A percentile compares a stretch with the other conserved stretches of the same genome.
Conservation (phyloP, 2,797 vertebrate genomes). For the Sphenopsis melanotis region DNA sequence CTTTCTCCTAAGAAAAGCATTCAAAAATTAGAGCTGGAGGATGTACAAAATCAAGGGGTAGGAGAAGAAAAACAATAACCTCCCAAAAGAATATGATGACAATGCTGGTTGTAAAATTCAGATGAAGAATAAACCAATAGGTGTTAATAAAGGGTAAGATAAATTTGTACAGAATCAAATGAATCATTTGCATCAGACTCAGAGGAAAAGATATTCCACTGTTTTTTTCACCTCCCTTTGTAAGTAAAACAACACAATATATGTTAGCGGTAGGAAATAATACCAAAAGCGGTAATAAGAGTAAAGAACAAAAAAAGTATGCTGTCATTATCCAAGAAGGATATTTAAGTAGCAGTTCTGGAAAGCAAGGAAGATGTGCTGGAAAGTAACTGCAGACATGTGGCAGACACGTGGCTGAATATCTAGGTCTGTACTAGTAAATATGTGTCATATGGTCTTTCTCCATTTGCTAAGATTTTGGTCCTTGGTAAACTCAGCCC, state of each 20-base stretch:
- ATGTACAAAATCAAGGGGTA: neutral
- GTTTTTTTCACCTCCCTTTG: neutral
- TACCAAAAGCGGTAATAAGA: neutral
- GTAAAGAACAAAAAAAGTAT: neutral
- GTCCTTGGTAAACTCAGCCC: neutral
- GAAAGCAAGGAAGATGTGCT: neutral
- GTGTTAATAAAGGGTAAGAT: neutral
- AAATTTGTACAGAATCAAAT: neutral
- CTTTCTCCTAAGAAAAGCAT: neutral
- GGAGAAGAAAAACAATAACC: neutral
- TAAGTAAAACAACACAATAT: neutral
- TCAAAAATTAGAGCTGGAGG: neutral
- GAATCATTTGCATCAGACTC: neutral
- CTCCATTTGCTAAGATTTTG: neutral
- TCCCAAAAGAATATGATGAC: neutral
- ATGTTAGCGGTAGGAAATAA: neutral
- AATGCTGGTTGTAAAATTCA: neutral
- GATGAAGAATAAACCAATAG: neutral
- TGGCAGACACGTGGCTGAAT: neutral
- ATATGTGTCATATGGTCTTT: accelerated
- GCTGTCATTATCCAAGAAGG: neutral
- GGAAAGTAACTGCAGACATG: neutral
- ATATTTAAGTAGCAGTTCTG: neutral
- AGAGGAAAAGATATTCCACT: neutral
- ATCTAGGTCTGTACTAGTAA: neutral